These are phyloP conservation scores for Drosophila oshimai DNA, from an alignment of 1,140 invertebrate species.

Conservation along the genomic window DNA sequence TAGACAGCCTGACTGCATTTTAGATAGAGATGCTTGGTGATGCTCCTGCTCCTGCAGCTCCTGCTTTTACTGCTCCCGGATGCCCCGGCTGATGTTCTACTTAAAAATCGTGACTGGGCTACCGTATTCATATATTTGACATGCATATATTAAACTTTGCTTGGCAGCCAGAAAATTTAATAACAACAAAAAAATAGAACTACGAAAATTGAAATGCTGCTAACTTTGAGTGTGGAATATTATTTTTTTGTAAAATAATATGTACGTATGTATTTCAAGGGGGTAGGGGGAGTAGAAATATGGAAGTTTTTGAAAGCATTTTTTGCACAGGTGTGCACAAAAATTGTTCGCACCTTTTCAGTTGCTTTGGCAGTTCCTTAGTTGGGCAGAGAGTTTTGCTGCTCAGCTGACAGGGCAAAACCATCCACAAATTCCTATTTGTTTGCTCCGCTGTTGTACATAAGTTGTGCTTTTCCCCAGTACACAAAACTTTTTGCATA, in stretches of 20 bases:
- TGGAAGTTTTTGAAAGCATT: slow-evolving; percentile 73
- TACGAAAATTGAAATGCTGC: slow-evolving; percentile 64
- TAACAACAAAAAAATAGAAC: slow-evolving; percentile 16
- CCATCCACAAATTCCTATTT: slow-evolving; percentile 71
- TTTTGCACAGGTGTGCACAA: slow-evolving; percentile 69
- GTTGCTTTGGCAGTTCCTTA: slow-evolving; percentile 42
- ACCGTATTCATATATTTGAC: slow-evolving; percentile 60
- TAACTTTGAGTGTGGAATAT: slow-evolving; percentile 60
- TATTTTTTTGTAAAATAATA: slow-evolving; percentile 34
- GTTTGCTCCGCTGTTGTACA: slow-evolving; percentile 42
- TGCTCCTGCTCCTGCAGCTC: background rate
- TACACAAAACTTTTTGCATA: slow-evolving; percentile 69
- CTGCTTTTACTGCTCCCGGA: background rate
- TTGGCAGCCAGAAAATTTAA: slow-evolving; percentile 51
- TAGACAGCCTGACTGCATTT: slow-evolving; percentile 49
- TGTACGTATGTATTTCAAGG: background rate
- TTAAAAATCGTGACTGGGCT: slow-evolving; percentile 69
- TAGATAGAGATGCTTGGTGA: too few species aligned
- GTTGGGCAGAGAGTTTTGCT: slow-evolving; percentile 41
- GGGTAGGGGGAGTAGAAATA: too few species aligned
- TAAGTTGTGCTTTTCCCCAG: slow-evolving; percentile 49
- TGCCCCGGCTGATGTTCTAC: slow-evolving; percentile 43
- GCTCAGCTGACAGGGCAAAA: slow-evolving; percentile 60
- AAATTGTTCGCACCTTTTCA: slow-evolving; percentile 66
- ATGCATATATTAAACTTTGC: slow-evolving; percentile 65